Evolutionary conservation across 2,113 vertebrate genomes (phyloP).

Genomic region (Oriolus oriolus): DNA sequence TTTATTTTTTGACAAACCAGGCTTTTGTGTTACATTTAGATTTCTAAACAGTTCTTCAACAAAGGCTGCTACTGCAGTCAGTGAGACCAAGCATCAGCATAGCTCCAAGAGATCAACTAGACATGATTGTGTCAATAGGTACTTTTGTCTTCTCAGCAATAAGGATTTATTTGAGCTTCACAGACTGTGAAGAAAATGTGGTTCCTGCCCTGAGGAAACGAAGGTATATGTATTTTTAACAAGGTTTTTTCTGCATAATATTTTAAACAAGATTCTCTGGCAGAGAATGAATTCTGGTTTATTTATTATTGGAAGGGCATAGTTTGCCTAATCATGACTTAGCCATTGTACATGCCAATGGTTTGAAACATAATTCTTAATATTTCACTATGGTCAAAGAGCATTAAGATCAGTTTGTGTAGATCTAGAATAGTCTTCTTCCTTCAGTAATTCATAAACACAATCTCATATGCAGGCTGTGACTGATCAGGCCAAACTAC

Average conservation of each 20-base stretch:
- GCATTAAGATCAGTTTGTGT: neutral
- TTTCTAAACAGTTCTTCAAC: neutral
- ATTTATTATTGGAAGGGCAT: neutral
- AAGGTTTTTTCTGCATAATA: neutral
- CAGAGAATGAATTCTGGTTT: neutral
- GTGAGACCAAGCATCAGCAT: neutral
- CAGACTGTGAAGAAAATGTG: neutral
- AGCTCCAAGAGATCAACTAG: neutral
- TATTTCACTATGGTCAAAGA: neutral
- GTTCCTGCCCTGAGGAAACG: neutral
- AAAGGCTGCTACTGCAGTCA: neutral
- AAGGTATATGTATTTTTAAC: neutral
- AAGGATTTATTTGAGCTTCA: neutral
- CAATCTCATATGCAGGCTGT: neutral
- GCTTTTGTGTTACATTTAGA: neutral
- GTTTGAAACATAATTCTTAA: neutral
- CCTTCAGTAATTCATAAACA: neutral
- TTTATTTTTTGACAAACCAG: neutral
- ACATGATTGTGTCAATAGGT: neutral
- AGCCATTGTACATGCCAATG: neutral
- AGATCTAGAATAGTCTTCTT: neutral
- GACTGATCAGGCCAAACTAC: neutral
- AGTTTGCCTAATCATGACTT: neutral
- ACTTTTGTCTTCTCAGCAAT: neutral
- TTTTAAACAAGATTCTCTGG: neutral